Base-by-base conservation (phyloP, 1,140 invertebrate genomes). In the Aculops lycopersici region DNA sequence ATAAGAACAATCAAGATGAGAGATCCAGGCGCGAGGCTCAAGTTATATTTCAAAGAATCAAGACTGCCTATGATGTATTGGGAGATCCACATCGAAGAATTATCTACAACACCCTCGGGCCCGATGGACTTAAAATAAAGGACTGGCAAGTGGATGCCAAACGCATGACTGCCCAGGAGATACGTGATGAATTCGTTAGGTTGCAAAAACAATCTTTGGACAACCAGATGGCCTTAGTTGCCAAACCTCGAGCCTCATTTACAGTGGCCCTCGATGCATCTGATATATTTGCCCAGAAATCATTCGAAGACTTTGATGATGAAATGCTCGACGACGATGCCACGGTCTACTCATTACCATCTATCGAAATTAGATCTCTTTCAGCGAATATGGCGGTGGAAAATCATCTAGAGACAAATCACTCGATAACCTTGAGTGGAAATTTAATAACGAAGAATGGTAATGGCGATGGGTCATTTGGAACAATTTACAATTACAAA, bases 121-220 rank as follows among this genome's bases (percentile, higher is more conserved):
- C 66, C 12, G 66, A 72, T 54, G 83, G 80, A 2, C 55, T 90
- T 16, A 69, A 81, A 57, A 79, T 75, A 8, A 74, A 84, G 54
- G 80, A 79, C 39, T 81, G 79, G 75, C 77, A 84, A 59, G 66
- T 92, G 54, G 43, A 61, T 42, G 74, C 84, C 18, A 69, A 80
- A 45, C 60, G 78, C 17, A 80, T 74, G 4, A 84, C 81, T 3
- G 78, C 83, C 8, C 67, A 74, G 46, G 83, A 90, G 62, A 90
- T 94, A 38, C 61, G 80, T 43, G 81, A 86, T 48, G 83, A 90
- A 58, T 88, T 81, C 64, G 79, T 90, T 57, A 64, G 74, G 48
- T 58, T 83, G 17, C 68, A 71, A 21, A 51, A 50, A 48, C 47
- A 48, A 39, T 42, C 57, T 57, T 79, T 84, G 48, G 79, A 90